Base-by-base conservation (phyloP, 2,113 vertebrate species). In the Labrus mixtus region DNA sequence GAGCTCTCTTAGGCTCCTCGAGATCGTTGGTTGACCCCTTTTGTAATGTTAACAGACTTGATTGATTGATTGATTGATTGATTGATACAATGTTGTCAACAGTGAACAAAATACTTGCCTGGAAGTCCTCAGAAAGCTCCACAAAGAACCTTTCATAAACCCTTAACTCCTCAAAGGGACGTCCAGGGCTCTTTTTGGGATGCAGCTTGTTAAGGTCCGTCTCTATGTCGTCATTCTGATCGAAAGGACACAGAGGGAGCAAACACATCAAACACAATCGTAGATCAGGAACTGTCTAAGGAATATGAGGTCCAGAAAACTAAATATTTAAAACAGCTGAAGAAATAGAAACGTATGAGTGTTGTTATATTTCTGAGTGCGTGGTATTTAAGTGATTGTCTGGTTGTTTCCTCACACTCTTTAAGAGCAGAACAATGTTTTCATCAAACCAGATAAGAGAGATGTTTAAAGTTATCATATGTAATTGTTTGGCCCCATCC, bases 181-280 rank as follows among this genome's bases (percentile, higher is more conserved):
- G 94, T 33, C 92, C 89, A 25, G 94, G 66, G 48, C 91, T 92
- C 66, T 95, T 94, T 74, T 91, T 95, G 62, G 96, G 96, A 87
- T 96, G 95, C 64, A 99, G 91, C 90, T 99, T 99, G 89, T 95
- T 96, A 81, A 99, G 93, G 92, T 99, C 98, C 0, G 97, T 98
- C 92, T 99, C 98, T 79, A 99, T 98, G 91, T 99, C 98, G 66
- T 98, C 96, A 81, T 99, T 98, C 98, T 99, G 92, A 75, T 92
- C 86, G 11, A 89, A 15, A 75, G 19, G 20, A 70, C 12, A 78
- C 2, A 73, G 16, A 64, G 8, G 10, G 17, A 65, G 7, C 19
- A 72, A 25, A 65, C 4, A 25, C 13, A 36, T 33, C 19, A 11
- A 41, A 23, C 39, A 6, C 19, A 25, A n/a, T 25, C 36, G 19